These are phyloP conservation scores for Pachymerium ferrugineum DNA, from an alignment of 2,888 invertebrate species.

Conservation along the genomic window DNA sequence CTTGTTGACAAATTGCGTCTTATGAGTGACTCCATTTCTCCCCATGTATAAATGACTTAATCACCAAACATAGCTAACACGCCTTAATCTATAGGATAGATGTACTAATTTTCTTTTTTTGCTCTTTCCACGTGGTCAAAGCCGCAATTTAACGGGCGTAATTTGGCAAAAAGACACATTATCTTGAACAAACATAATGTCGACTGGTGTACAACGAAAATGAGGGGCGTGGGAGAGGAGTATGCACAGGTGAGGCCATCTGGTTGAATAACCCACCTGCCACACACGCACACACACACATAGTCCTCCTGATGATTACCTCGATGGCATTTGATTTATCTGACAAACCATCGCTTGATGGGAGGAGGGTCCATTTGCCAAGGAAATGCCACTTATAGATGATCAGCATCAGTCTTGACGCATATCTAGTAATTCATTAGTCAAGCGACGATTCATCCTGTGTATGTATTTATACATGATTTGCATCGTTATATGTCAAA, in stretches of 20 bases:
- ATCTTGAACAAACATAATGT: conserved; percentile 19
- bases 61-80: background rate
- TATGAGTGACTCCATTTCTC: background rate
- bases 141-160: background rate
- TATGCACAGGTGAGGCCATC: conserved; percentile 17
- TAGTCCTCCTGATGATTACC: conserved; percentile 4
- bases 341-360: conserved; percentile 5
- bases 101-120: no score
- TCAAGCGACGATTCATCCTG: conserved; percentile 1
- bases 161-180: conserved; percentile 19
- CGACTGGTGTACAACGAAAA: background rate
- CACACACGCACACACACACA: conserved; percentile 3
- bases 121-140: background rate
- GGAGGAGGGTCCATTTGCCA: background rate
- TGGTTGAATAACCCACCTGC: background rate
- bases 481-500: conserved; percentile 19
- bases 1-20: background rate
- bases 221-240: background rate
- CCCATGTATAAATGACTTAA: conserved; percentile 1
- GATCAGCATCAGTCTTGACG: conserved; percentile 13
- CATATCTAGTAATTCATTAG: conserved; percentile 16
- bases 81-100: background rate
- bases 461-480: conserved; percentile 1
- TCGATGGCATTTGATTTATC: conserved; percentile 19
- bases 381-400: conserved; percentile 16